phyloP scores from a whole-genome alignment of 2,888 invertebrate species.

The Seira ritae region DNA sequence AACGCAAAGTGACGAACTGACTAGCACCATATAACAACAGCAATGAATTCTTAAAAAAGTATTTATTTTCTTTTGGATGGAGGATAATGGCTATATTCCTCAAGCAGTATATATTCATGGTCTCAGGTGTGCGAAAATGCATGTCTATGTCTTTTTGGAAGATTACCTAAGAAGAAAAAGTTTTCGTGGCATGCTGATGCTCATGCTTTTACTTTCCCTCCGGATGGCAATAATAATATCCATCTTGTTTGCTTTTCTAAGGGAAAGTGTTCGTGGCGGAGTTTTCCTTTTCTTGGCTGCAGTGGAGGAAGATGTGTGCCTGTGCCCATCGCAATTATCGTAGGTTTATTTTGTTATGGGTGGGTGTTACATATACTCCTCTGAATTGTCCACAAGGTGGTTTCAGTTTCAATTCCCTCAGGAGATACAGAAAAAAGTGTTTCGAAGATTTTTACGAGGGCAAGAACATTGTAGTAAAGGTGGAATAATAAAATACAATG shows the following conservation, averaged over 20 bases:
- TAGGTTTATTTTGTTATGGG: neutral
- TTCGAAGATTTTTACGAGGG: no score
- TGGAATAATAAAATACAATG: neutral
- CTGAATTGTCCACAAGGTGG: neutral
- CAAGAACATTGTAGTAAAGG: no score
- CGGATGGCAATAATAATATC: neutral
- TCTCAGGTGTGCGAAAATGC: neutral
- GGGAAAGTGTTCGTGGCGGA: neutral
- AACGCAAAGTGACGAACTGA: neutral
- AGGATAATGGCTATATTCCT: neutral
- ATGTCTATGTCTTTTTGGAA: no score
- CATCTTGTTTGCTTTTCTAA: neutral
- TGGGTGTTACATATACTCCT: neutral
- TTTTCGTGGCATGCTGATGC: neutral
- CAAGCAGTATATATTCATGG: neutral
- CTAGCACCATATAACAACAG: no score
- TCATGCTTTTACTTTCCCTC: neutral
- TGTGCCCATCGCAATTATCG: neutral
- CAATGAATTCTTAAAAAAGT: neutral
- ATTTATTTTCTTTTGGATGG: neutral
- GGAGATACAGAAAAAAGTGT: no score
- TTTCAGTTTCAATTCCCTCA: no score
- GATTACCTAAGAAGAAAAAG: neutral
- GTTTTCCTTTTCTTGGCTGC: neutral
- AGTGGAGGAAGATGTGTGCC: neutral